A percentile compares a stretch with the other conserved stretches of the same genome.
These are phyloP conservation scores for Erebia aethiops DNA, from an alignment of 2,888 invertebrate species.

Conservation along the genomic window DNA sequence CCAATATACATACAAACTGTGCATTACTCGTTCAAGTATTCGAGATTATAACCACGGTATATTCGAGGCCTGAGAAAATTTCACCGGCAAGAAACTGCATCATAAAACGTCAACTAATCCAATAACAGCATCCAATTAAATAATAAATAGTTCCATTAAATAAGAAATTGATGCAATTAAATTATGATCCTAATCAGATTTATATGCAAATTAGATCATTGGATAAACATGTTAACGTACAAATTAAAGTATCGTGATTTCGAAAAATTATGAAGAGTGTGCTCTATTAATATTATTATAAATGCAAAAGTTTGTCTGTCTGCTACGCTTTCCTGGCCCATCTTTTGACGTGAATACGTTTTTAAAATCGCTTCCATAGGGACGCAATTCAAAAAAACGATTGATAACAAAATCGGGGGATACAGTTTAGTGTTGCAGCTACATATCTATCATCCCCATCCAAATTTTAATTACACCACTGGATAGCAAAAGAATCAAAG, in stretches of 20 bases:
- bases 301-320: too few relatives aligned
- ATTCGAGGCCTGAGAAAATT: conserved; percentile 75
- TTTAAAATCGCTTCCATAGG: too few relatives aligned
- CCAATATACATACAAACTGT: conserved; percentile 77
- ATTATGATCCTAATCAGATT: conserved; percentile 14
- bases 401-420: too few relatives aligned
- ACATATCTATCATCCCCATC: too few relatives aligned
- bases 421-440: too few relatives aligned
- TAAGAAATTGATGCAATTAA: conserved; percentile 15
- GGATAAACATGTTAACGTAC: conserved; percentile 22
- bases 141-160: conserved; percentile 20
- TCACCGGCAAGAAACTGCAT: conserved; percentile 64
- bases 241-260: conserved; percentile 21
- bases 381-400: too few relatives aligned
- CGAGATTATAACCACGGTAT: conserved; percentile 64
- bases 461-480: too few relatives aligned
- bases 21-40: conserved; percentile 67
- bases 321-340: too few relatives aligned
- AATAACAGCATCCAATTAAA: conserved; percentile 25
- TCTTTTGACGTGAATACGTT: too few relatives aligned
- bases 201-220: conserved; percentile 24
- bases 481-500: too few relatives aligned
- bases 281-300: too few relatives aligned
- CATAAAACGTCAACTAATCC: conserved; percentile 46
- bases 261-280: not conserved